A percentile compares a stretch with the other conserved stretches of the same genome.
Conservation (phyloP, 2,113 vertebrate genomes). For the Barnardius zonarius region DNA sequence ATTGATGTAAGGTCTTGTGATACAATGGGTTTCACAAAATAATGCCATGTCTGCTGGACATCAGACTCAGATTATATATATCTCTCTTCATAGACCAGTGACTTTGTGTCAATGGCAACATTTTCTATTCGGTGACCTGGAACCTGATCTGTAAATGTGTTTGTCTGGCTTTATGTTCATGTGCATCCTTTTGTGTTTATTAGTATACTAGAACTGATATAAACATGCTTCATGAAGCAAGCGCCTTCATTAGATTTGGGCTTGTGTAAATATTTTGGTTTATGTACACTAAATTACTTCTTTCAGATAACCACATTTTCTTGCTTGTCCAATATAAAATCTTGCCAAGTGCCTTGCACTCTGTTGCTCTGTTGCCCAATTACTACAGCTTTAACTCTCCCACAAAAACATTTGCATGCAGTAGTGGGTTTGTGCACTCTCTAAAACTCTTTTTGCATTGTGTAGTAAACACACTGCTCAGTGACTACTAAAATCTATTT, state of each 20-base stretch:
- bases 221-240: background rate
- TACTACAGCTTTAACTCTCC: background rate
- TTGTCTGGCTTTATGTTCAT: background rate
- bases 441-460: background rate
- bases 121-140: slow-evolving; percentile 32
- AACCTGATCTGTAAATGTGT: background rate
- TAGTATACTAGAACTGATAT: background rate
- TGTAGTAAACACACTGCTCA: background rate
- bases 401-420: background rate
- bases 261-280: background rate
- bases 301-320: background rate
- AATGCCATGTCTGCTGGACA: background rate
- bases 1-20: background rate
- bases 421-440: background rate
- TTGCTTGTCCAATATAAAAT: background rate
- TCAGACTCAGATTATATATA: background rate
- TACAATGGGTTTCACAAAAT: background rate
- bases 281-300: background rate
- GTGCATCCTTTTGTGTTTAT: background rate
- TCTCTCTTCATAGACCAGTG: background rate
- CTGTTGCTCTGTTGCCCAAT: background rate
- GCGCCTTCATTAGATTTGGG: background rate
- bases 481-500: background rate
- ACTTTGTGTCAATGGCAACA: background rate
- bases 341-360: background rate